Conservation (phyloP, 2,888 invertebrate genomes). For the Diarsia rubi region DNA sequence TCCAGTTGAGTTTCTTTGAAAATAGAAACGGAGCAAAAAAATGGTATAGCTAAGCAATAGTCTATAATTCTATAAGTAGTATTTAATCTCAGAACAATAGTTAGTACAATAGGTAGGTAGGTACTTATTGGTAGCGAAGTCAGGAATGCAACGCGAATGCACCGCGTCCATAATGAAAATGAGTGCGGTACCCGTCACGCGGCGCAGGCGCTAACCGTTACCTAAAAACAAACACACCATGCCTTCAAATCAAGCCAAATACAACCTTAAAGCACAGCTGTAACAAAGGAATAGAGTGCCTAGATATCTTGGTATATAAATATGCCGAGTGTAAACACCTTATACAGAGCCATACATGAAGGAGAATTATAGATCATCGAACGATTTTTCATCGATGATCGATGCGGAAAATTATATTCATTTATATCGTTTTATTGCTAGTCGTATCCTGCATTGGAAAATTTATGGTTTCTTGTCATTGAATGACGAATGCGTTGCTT, state of each 20-base stretch:
- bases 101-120: slow-evolving; percentile 17
- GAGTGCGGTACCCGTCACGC: slow-evolving; percentile 80
- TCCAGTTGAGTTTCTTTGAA: slow-evolving; percentile 6
- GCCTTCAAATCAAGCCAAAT: slow-evolving; percentile 43
- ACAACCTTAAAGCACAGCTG: slow-evolving; percentile 35
- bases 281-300: slow-evolving; percentile 4
- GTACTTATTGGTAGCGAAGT: slow-evolving; percentile 60
- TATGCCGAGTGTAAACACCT: slow-evolving; percentile 44
- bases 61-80: slow-evolving; percentile 55
- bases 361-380: slow-evolving; percentile 50
- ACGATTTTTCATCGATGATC: slow-evolving; percentile 58
- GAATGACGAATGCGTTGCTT: slow-evolving; percentile 6
- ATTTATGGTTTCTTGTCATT: slow-evolving; percentile 25
- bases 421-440: slow-evolving; percentile 44
- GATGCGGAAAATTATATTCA: slow-evolving; percentile 46
- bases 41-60: slow-evolving; percentile 69
- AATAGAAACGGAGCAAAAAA: slow-evolving; percentile 57
- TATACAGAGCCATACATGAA: slow-evolving; percentile 40
- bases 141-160: slow-evolving; percentile 83
- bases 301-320: slow-evolving; percentile 42
- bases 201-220: slow-evolving; percentile 80
- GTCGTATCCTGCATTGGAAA: slow-evolving; percentile 25
- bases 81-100: slow-evolving; percentile 65
- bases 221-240: slow-evolving; percentile 52
- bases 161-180: slow-evolving; percentile 79